Conservation (phyloP, 2,888 invertebrate species). For the Drosophila mulleri region DNA sequence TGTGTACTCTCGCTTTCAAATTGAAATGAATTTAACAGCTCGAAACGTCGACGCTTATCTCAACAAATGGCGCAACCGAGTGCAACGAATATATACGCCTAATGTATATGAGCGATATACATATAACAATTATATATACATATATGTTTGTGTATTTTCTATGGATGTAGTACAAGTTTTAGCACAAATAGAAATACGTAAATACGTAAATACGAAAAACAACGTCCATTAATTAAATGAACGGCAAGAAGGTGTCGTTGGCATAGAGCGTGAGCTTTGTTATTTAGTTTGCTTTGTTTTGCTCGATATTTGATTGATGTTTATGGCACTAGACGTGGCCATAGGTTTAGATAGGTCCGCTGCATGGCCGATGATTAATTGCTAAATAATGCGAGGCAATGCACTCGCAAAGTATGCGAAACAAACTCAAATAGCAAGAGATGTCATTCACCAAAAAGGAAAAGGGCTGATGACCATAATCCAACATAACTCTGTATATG, state of each 20-base stretch:
- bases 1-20: slow-evolving; percentile 52
- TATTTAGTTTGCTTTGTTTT: slow-evolving; percentile 34
- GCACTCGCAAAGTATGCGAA: slow-evolving; percentile 33
- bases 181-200: slow-evolving; percentile 38
- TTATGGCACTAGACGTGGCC: slow-evolving; percentile 8
- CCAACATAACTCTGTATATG: neutral
- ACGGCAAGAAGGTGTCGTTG: slow-evolving; percentile 17
- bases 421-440: slow-evolving; percentile 5
- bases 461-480: neutral
- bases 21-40: slow-evolving; percentile 47
- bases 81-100: slow-evolving; percentile 54
- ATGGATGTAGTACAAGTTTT: slow-evolving; percentile 44
- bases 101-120: neutral
- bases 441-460: neutral
- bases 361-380: slow-evolving; percentile 43
- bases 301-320: slow-evolving; percentile 58
- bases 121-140: slow-evolving; percentile 3
- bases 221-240: slow-evolving; percentile 53
- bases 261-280: neutral
- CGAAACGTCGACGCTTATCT: slow-evolving; percentile 45
- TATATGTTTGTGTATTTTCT: neutral
- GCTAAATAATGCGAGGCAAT: slow-evolving; percentile 53
- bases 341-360: slow-evolving; percentile 23
- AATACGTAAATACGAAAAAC: slow-evolving; percentile 10
- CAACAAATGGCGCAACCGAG: slow-evolving; percentile 49